Evolutionary conservation across 2,113 vertebrate genomes (phyloP).

Genomic region (Emydura subglobosa): DNA sequence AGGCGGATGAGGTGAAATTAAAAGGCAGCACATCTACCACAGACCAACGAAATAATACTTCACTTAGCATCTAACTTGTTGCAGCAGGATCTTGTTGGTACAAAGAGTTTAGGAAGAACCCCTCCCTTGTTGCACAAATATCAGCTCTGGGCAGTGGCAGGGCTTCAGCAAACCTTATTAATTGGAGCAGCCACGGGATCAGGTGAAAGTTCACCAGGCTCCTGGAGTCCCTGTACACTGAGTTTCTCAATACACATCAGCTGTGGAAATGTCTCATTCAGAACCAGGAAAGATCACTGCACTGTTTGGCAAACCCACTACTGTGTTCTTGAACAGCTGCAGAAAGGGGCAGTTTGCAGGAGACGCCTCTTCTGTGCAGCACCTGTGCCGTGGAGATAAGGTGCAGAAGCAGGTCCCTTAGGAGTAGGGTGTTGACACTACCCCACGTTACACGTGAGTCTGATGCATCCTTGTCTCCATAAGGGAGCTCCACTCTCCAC

Average conservation of each 20-base stretch:
- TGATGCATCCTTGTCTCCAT: too few relatives aligned
- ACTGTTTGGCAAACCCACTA: background rate
- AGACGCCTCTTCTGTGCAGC: background rate
- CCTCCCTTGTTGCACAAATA: background rate
- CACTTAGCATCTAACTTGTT: background rate
- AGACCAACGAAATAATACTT: background rate
- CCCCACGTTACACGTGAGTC: background rate
- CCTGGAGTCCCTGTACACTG: background rate
- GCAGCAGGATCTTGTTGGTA: accelerated
- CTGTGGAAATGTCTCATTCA: background rate
- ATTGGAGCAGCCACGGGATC: background rate
- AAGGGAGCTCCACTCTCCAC: accelerated
- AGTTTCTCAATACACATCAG: background rate
- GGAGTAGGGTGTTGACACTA: background rate
- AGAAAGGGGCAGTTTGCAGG: background rate
- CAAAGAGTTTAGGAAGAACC: background rate
- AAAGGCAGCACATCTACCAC: background rate
- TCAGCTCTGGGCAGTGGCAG: background rate
- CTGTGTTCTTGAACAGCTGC: background rate
- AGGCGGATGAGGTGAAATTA: background rate
- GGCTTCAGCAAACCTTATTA: background rate
- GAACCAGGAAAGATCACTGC: background rate
- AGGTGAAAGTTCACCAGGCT: background rate
- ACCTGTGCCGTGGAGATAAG: background rate
- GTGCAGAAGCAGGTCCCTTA: background rate